These are phyloP conservation scores for Arrhopalites spinosus DNA, from an alignment of 2,888 invertebrate species.

Conservation along the genomic window DNA sequence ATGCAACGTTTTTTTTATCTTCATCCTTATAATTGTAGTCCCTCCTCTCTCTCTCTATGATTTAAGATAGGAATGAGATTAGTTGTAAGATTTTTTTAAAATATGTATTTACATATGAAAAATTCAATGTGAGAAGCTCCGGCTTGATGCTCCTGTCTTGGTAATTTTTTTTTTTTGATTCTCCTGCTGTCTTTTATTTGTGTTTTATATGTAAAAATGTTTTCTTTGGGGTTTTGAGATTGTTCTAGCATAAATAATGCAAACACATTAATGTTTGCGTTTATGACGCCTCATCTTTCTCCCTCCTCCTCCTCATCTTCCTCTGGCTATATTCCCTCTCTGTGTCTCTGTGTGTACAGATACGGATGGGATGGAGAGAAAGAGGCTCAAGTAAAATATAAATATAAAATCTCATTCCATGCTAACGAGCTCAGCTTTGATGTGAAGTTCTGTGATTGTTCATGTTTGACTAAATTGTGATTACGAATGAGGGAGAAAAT, in stretches of 20 bases:
- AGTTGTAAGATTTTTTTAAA: neutral
- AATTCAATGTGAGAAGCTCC: no score
- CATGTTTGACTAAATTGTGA: constrained; percentile 3
- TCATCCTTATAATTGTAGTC: neutral
- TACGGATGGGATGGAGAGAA: no score
- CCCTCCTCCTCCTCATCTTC: no score
- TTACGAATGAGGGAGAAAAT: neutral
- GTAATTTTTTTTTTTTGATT: neutral
- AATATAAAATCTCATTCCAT: constrained; percentile 36
- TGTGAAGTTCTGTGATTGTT: constrained; percentile 6
- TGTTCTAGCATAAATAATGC: constrained; percentile 16
- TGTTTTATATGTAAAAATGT: constrained; percentile 7
- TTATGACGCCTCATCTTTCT: no score
- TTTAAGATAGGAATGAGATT: neutral
- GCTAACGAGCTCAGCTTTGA: constrained; percentile 39
- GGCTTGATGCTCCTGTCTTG: neutral
- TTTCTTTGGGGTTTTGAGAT: neutral
- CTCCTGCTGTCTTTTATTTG: neutral
- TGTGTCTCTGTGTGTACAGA: no score
- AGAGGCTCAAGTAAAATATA: no score
- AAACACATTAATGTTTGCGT: no score
- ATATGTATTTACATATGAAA: neutral
- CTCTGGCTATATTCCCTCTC: no score
- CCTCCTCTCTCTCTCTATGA: neutral
- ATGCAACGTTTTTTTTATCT: neutral